These are phyloP conservation scores for Sisor rabdophorus DNA, from an alignment of 2,113 vertebrate species.

Conservation along the genomic window DNA sequence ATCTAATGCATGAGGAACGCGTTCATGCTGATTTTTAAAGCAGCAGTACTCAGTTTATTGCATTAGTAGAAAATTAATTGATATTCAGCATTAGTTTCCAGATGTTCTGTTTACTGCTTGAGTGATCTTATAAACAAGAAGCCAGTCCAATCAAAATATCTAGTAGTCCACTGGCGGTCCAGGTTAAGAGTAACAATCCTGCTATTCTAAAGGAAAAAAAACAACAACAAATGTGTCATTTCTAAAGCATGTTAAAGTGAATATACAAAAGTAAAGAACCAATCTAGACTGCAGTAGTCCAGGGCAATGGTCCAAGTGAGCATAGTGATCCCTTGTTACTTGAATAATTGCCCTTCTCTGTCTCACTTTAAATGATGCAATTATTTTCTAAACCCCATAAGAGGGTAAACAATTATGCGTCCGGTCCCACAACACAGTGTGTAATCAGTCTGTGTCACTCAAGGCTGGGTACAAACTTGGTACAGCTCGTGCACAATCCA, in stretches of 20 bases:
- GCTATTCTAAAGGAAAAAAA: neutral
- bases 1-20: no score
- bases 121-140: neutral
- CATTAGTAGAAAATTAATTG: no score
- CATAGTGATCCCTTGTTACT: constrained; percentile 33
- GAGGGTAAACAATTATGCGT: constrained; percentile 44
- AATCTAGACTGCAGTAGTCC: constrained; percentile 1
- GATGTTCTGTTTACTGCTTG: neutral
- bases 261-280: neutral
- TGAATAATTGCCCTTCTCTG: constrained; percentile 44
- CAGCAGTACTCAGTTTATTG: no score
- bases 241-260: constrained; percentile 1
- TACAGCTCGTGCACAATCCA: neutral
- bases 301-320: constrained; percentile 28
- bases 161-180: neutral
- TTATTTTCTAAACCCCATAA: constrained; percentile 44
- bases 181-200: neutral
- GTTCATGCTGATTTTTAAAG: no score
- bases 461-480: constrained; percentile 10
- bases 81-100: no score
- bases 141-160: neutral
- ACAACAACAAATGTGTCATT: neutral
- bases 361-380: constrained; percentile 33
- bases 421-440: constrained; percentile 35
- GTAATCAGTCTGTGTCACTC: constrained; percentile 46